These are phyloP conservation scores for Branchinecta lindahli DNA, from an alignment of 1,140 invertebrate species.

Conservation along the genomic window DNA sequence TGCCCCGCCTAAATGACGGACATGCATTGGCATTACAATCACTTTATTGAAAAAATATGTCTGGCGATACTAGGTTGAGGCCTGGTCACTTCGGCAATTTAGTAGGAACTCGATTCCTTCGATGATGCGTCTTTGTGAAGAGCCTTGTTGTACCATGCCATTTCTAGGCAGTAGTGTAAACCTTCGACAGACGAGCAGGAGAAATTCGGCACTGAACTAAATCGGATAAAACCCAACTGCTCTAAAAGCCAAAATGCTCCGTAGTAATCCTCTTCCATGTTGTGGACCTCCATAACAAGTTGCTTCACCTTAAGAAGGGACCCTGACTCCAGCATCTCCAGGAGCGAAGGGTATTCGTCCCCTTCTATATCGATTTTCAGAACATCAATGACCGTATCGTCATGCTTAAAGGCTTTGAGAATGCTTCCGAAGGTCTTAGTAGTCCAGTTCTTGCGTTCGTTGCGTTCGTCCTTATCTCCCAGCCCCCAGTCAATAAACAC, in stretches of 20 bases:
- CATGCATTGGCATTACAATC: too few relatives aligned
- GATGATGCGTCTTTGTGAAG: too few relatives aligned
- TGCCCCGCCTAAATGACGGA: too few relatives aligned
- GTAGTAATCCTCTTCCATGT: too few relatives aligned
- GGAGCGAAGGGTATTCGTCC: constrained; percentile 3
- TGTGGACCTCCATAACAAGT: constrained; percentile 14
- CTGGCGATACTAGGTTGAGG: not conserved
- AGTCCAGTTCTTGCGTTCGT: constrained; percentile 10
- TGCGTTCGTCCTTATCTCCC: not conserved
- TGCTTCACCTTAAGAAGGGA: constrained; percentile 16
- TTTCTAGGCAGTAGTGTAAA: too few relatives aligned
- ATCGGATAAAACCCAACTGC: too few relatives aligned
- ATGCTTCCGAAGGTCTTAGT: constrained; percentile 11
- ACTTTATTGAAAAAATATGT: not conserved
- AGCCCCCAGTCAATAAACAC: constrained; percentile 11
- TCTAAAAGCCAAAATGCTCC: too few relatives aligned
- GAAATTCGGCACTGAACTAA: too few relatives aligned
- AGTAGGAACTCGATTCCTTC: too few relatives aligned
- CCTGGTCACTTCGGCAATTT: too few relatives aligned
- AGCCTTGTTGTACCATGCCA: too few relatives aligned
- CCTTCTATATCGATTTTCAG: constrained; percentile 15
- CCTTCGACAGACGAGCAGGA: too few relatives aligned
- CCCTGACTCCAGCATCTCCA: constrained; percentile 2
- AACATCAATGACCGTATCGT: constrained; percentile 9
- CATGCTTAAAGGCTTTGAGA: not conserved